Evolutionary conservation across 2,888 invertebrate genomes (phyloP).

Genomic region (Eucera pruinosa): DNA sequence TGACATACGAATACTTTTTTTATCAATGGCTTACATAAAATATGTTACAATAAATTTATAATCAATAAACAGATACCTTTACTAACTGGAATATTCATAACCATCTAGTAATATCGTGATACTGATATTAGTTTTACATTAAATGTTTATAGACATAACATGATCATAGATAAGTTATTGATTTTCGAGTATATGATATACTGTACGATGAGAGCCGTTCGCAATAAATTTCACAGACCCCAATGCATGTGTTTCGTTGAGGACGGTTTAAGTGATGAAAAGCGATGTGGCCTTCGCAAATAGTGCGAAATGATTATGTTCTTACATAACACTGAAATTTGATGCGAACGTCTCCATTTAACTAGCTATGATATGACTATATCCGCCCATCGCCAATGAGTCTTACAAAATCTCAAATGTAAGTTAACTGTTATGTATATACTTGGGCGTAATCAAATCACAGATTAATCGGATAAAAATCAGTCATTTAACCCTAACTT

Average conservation of each 20-base stretch:
- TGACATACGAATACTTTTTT: slow-evolving; percentile 76
- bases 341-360: slow-evolving; percentile 75
- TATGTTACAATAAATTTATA: slow-evolving; percentile 83
- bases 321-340: slow-evolving; percentile 65
- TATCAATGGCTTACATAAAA: slow-evolving; percentile 83
- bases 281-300: slow-evolving; percentile 42
- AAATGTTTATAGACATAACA: slow-evolving; percentile 76
- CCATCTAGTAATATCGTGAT: slow-evolving; percentile 79
- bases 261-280: slow-evolving; percentile 66
- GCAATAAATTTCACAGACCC: slow-evolving; percentile 69
- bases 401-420: slow-evolving; percentile 63
- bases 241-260: slow-evolving; percentile 43
- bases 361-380: slow-evolving; percentile 82
- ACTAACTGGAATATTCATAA: slow-evolving; percentile 80
- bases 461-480: slow-evolving; percentile 75
- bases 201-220: slow-evolving; percentile 74
- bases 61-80: slow-evolving; percentile 80
- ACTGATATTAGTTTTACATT: slow-evolving; percentile 76
- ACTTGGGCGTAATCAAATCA: slow-evolving; percentile 77
- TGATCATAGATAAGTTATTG: slow-evolving; percentile 75
- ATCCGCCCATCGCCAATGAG: slow-evolving; percentile 81
- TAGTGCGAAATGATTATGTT: slow-evolving; percentile 41
- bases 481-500: slow-evolving; percentile 71
- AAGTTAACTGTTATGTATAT: slow-evolving; percentile 67
- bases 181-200: slow-evolving; percentile 75